Percentiles rank a stretch among this genome's conserved stretches.
phyloP scores from a whole-genome alignment of 2,888 invertebrate genomes.

The Apoda limacodes region DNA sequence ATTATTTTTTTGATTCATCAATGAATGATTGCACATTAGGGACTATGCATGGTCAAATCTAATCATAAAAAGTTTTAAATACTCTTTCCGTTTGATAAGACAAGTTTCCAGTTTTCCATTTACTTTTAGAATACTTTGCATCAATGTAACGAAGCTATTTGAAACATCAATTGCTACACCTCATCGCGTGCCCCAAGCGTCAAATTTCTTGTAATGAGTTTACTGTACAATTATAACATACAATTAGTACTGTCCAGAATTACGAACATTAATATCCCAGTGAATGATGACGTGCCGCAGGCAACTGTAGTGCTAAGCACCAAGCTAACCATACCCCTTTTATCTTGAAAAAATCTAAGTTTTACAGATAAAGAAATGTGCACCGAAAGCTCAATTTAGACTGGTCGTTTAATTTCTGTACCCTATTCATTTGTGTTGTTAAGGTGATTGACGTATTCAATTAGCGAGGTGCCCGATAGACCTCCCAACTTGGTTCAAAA shows the following conservation, averaged over 20 bases:
- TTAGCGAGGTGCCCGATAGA: constrained; percentile 75
- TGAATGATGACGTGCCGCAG: constrained; percentile 50
- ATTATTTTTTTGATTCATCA: no score
- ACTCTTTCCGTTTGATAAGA: no score
- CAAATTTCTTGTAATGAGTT: constrained; percentile 46
- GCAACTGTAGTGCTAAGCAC: constrained; percentile 36
- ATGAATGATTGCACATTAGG: no score
- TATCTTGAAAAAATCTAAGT: no score
- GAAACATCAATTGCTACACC: constrained; percentile 32
- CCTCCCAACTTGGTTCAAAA: constrained; percentile 63
- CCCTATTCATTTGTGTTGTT: constrained; percentile 75
- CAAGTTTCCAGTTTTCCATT: no score
- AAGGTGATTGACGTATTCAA: constrained; percentile 85
- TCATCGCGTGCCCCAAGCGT: constrained; percentile 35
- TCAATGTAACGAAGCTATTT: no score
- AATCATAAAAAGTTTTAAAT: no score
- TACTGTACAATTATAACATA: constrained; percentile 46
- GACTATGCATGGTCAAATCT: no score
- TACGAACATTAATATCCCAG: constrained; percentile 41
- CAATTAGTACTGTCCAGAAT: constrained; percentile 54
- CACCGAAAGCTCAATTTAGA: no score
- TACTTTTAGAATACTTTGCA: no score
- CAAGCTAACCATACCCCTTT: constrained; percentile 25
- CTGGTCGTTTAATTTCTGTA: constrained; percentile 42
- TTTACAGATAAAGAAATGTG: no score